These are phyloP conservation scores for Perizoma flavofasciatum DNA, from an alignment of 2,888 invertebrate genomes.

Conservation along the genomic window DNA sequence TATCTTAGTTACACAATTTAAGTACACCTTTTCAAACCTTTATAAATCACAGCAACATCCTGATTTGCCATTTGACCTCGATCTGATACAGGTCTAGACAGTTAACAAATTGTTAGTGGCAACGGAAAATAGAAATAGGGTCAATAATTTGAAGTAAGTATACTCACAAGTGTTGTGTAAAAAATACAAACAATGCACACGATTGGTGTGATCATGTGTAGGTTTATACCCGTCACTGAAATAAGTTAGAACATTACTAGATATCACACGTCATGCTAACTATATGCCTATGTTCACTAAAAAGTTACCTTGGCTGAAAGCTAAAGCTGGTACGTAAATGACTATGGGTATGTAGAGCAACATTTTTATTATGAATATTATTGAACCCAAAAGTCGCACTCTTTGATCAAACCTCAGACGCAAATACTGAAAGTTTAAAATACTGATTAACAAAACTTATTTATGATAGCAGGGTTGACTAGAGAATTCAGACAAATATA, in stretches of 20 bases:
- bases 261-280: too few species aligned
- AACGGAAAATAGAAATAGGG: conserved; percentile 47
- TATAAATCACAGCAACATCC: too few species aligned
- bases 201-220: conserved; percentile 90
- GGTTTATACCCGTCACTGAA: conserved; percentile 91
- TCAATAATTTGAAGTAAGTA: conserved; percentile 33
- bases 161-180: conserved; percentile 94
- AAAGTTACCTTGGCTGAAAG: conserved; percentile 89
- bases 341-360: conserved; percentile 92
- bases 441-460: background rate
- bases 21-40: background rate
- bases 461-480: background rate
- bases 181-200: conserved; percentile 95
- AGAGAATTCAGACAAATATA: background rate
- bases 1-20: background rate
- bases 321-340: conserved; percentile 94
- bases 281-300: background rate
- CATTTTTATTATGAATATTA: conserved; percentile 89
- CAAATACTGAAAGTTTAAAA: conserved; percentile 81
- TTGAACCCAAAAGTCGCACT: conserved; percentile 87
- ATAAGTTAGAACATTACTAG: conserved; percentile 6
- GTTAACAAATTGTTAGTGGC: conserved; percentile 45
- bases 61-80: conserved; percentile 45
- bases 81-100: conserved; percentile 43
- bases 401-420: conserved; percentile 86